Percentiles rank a stretch among this genome's conserved stretches.
phyloP scores from a whole-genome alignment of 2,797 vertebrate species.

The Leuciscus waleckii region DNA sequence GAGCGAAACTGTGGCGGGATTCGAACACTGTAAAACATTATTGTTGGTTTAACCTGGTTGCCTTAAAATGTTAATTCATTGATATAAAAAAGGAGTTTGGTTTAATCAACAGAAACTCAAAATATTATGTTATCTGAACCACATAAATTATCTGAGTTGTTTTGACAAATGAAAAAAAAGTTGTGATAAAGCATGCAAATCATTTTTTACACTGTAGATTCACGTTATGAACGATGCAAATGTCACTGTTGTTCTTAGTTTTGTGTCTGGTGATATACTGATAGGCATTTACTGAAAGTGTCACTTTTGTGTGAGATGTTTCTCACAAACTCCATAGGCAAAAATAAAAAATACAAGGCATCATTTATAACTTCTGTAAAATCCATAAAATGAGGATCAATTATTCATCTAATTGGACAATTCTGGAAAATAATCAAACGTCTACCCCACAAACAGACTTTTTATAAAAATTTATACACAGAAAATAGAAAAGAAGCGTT shows the following conservation, averaged over 20 bases:
- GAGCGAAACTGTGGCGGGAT: neutral
- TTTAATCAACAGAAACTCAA: too few relatives aligned
- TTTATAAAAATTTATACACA: slow-evolving; percentile 64
- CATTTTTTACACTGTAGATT: neutral
- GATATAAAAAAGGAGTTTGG: too few relatives aligned
- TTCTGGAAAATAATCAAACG: neutral
- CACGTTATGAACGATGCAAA: neutral
- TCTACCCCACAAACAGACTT: neutral
- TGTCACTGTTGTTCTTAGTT: neutral
- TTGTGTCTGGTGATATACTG: neutral
- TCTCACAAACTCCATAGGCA: neutral
- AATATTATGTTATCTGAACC: too few relatives aligned
- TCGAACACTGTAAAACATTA: too few relatives aligned
- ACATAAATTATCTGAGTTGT: too few relatives aligned
- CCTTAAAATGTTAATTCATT: too few relatives aligned
- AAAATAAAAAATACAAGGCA: neutral
- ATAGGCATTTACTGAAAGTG: neutral
- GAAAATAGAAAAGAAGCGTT: slow-evolving; percentile 66
- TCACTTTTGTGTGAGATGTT: neutral
- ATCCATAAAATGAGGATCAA: neutral
- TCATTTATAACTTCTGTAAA: neutral
- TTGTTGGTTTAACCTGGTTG: too few relatives aligned
- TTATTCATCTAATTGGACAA: neutral
- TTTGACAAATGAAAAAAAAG: too few relatives aligned
- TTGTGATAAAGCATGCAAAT: too few relatives aligned